These are phyloP conservation scores for Gari tellinella DNA, from an alignment of 2,888 invertebrate genomes.

Conservation along the genomic window DNA sequence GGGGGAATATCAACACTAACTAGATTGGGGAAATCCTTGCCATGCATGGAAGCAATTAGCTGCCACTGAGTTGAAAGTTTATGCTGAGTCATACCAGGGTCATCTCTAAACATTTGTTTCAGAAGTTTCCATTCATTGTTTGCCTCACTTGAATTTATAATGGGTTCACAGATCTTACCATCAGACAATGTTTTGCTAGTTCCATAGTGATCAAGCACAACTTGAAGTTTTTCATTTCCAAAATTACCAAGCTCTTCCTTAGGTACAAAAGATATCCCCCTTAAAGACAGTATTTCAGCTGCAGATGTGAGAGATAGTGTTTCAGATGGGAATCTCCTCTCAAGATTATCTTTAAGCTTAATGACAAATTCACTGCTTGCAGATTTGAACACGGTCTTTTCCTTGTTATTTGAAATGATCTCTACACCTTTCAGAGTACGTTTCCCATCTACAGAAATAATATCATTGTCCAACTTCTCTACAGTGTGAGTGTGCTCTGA, in stretches of 20 bases:
- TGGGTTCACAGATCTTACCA: neutral
- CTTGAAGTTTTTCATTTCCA: constrained; percentile 1
- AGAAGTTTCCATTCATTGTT: constrained; percentile 3
- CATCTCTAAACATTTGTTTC: no score
- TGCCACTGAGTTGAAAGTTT: constrained; percentile 8
- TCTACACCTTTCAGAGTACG: constrained; percentile 6
- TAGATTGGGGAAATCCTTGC: constrained; percentile 2
- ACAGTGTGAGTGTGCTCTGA: neutral
- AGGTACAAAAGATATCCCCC: constrained; percentile 5
- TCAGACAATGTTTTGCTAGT: neutral
- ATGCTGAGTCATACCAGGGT: neutral
- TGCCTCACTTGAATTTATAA: neutral
- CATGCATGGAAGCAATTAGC: constrained; percentile 2
- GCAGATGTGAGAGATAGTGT: constrained; percentile 12
- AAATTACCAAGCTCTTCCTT: neutral
- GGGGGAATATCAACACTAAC: neutral
- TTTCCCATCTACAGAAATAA: constrained; percentile 16
- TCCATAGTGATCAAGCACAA: constrained; percentile 5
- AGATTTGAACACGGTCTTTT: constrained; percentile 5
- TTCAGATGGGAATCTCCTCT: constrained; percentile 17
- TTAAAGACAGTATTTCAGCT: constrained; percentile 13
- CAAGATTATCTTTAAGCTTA: constrained; percentile 21
- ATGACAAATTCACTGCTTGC: constrained; percentile 6
- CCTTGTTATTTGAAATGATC: constrained; percentile 2
- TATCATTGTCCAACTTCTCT: constrained; percentile 14